Percentiles rank a stretch among this genome's conserved stretches.
Evolutionary conservation across 2,113 vertebrate species (phyloP).

Genomic region (Elachura formosa): DNA sequence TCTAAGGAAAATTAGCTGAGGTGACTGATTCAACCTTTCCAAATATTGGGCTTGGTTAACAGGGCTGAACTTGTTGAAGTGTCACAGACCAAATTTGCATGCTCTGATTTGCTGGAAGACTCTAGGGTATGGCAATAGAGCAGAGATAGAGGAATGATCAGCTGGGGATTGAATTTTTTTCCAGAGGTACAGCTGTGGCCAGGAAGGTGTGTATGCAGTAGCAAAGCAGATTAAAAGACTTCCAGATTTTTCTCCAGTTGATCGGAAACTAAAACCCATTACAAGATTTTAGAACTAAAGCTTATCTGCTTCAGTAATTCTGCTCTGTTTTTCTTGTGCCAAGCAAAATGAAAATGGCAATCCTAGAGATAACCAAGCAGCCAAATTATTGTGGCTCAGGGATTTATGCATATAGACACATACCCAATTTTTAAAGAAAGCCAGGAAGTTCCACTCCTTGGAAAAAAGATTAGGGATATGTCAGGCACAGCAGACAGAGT

Average conservation of each 20-base stretch:
- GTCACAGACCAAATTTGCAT: not conserved
- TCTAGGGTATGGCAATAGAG: not conserved
- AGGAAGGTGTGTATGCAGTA: not conserved
- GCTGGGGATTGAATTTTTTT: not conserved
- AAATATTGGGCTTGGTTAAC: not conserved
- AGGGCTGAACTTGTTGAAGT: not conserved
- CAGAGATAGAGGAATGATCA: not conserved
- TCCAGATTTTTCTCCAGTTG: not conserved
- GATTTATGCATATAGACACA: not conserved
- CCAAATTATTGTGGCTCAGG: not conserved
- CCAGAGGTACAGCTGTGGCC: not conserved
- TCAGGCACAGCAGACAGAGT: not conserved
- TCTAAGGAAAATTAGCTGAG: not conserved
- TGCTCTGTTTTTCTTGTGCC: not conserved
- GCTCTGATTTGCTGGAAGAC: not conserved
- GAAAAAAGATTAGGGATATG: slow-evolving; percentile 35
- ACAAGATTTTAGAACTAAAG: not conserved
- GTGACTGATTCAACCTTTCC: not conserved
- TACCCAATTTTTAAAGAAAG: not conserved
- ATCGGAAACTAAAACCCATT: not conserved
- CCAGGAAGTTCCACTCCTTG: slow-evolving; percentile 18
- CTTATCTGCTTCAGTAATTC: not conserved
- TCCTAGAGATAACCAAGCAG: not conserved
- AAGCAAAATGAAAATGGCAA: slow-evolving; percentile 8
- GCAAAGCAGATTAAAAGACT: not conserved